Evolutionary conservation across 2,888 invertebrate species (phyloP).

Genomic region (Electrophaes corylata): DNA sequence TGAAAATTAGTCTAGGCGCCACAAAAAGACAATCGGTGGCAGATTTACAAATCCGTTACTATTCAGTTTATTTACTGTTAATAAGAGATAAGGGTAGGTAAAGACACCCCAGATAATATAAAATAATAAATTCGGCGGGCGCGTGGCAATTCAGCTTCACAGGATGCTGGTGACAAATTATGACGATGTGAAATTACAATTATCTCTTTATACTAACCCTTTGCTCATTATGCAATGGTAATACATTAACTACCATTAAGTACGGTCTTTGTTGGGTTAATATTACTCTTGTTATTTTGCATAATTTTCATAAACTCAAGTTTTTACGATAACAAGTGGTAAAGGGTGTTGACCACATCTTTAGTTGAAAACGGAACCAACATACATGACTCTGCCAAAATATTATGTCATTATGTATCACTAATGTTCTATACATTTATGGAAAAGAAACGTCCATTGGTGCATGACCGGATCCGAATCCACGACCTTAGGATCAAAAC

Average conservation of each 20-base stretch:
- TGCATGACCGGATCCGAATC: too few relatives aligned
- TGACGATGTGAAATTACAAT: slow-evolving; percentile 80
- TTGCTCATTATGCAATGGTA: slow-evolving; percentile 76
- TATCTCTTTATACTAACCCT: slow-evolving; percentile 76
- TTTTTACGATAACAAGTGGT: background rate
- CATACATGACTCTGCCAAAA: background rate
- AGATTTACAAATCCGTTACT: slow-evolving; percentile 24
- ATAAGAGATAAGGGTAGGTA: slow-evolving; percentile 73
- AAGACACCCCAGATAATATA: slow-evolving; percentile 68
- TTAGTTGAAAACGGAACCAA: background rate
- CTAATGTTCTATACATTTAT: too few relatives aligned
- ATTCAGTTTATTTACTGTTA: slow-evolving; percentile 38
- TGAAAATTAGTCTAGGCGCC: background rate
- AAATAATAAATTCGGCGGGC: slow-evolving; percentile 76
- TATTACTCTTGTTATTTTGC: slow-evolving; percentile 22
- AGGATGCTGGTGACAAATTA: slow-evolving; percentile 84
- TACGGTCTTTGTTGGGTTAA: slow-evolving; percentile 27
- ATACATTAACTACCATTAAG: slow-evolving; percentile 60
- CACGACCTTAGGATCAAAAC: too few relatives aligned
- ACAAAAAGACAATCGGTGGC: slow-evolving; percentile 10
- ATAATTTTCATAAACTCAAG: slow-evolving; percentile 14
- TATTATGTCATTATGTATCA: background rate
- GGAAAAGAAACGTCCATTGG: too few relatives aligned
- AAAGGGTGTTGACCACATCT: slow-evolving; percentile 2
- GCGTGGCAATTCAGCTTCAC: slow-evolving; percentile 59